phyloP scores from a whole-genome alignment of 2,888 invertebrate genomes.

The Lasius platythorax region DNA sequence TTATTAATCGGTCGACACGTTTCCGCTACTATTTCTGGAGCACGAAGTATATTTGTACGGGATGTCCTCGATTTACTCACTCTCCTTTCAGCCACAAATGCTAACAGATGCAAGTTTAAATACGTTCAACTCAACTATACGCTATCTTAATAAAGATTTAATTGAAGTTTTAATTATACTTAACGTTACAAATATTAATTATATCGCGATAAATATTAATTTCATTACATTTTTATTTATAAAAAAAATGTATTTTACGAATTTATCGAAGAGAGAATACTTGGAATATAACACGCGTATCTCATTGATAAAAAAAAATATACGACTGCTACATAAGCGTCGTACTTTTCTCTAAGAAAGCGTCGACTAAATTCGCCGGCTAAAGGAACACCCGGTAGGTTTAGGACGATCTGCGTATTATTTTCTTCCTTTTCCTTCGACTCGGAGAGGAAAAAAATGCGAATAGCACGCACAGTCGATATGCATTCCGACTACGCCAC shows the following conservation, averaged over 20 bases:
- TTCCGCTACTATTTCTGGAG: constrained; percentile 11
- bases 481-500: constrained; percentile 40
- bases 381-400: neutral
- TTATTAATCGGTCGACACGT: constrained; percentile 3
- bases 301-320: neutral
- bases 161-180: neutral
- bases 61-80: constrained; percentile 28
- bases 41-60: constrained; percentile 24
- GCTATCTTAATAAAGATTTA: neutral
- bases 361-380: neutral
- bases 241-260: neutral
- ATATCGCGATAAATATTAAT: neutral
- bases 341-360: neutral
- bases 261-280: neutral
- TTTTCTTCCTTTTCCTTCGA: neutral
- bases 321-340: neutral
- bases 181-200: neutral
- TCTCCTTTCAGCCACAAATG: neutral
- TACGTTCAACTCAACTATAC: neutral
- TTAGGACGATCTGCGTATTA: neutral
- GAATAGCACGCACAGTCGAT: constrained; percentile 10
- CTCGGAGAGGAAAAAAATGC: neutral
- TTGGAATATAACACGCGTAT: neutral
- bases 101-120: neutral
- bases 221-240: neutral